Evolutionary conservation across 2,888 invertebrate genomes (phyloP).

Genomic region (Gryllus longicercus): DNA sequence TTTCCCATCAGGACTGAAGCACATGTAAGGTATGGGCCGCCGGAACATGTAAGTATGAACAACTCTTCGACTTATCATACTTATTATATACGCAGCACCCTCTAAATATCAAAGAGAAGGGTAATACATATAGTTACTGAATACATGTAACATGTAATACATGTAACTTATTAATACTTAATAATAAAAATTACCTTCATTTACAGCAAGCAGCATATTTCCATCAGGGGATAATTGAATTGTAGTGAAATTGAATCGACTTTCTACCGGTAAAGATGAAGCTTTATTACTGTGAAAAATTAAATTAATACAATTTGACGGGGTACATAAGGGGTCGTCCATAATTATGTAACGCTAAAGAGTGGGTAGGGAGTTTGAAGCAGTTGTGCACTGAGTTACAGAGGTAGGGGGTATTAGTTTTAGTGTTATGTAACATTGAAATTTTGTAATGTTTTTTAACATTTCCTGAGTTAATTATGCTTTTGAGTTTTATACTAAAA

Average conservation of each 20-base stretch:
- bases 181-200: conserved; percentile 64
- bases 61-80: conserved; percentile 75
- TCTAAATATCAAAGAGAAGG: conserved; percentile 49
- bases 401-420: too few relatives aligned
- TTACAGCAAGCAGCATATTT: conserved; percentile 75
- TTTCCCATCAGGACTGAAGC: conserved; percentile 92
- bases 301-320: too few relatives aligned
- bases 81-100: conserved; percentile 81
- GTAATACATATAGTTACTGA: conserved; percentile 26
- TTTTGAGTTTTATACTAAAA: too few relatives aligned
- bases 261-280: conserved; percentile 81
- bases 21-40: conserved; percentile 67
- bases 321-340: too few relatives aligned
- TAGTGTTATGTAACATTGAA: too few relatives aligned
- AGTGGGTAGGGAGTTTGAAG: too few relatives aligned
- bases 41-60: conserved; percentile 83
- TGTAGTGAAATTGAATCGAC: conserved; percentile 77
- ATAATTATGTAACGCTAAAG: too few relatives aligned
- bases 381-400: too few relatives aligned
- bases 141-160: neutral
- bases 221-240: conserved; percentile 88
- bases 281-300: conserved; percentile 75
- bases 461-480: too few relatives aligned
- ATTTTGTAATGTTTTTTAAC: too few relatives aligned
- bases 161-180: neutral